phyloP scores from a whole-genome alignment of 2,113 vertebrate species.

The Brienomyrus longianalis region DNA sequence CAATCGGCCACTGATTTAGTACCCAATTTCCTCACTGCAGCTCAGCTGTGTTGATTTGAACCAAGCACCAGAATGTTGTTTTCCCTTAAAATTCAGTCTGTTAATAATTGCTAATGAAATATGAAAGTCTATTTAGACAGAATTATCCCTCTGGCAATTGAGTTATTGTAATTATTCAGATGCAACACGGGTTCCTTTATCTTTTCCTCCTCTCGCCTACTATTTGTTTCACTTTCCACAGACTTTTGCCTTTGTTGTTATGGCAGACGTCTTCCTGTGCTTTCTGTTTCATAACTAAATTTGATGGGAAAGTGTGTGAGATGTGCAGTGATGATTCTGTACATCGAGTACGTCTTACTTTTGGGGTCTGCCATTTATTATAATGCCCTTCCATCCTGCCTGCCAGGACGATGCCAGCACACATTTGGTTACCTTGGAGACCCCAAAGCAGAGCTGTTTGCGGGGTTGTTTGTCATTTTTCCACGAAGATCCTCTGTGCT shows the following conservation, averaged over 20 bases:
- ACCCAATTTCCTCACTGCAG: neutral
- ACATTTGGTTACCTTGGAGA: constrained; percentile 19
- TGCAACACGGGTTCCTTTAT: neutral
- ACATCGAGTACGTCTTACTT: neutral
- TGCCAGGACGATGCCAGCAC: neutral
- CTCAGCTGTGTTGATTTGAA: neutral
- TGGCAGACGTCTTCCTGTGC: neutral
- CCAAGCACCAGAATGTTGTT: neutral
- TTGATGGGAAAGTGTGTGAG: neutral
- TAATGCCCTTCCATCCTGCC: neutral
- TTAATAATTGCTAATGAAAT: neutral
- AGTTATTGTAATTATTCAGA: neutral
- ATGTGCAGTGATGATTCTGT: neutral
- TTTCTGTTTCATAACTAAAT: neutral
- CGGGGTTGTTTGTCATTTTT: neutral
- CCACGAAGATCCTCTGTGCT: neutral
- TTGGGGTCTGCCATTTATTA: neutral
- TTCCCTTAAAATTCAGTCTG: neutral
- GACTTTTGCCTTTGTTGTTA: neutral
- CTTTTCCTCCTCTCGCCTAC: neutral
- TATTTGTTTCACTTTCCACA: neutral
- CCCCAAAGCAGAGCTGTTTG: neutral
- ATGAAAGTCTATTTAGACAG: neutral
- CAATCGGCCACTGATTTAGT: neutral
- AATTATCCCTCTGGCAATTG: neutral